Conservation (phyloP, 2,113 vertebrate species). For the Trachemys scripta region DNA sequence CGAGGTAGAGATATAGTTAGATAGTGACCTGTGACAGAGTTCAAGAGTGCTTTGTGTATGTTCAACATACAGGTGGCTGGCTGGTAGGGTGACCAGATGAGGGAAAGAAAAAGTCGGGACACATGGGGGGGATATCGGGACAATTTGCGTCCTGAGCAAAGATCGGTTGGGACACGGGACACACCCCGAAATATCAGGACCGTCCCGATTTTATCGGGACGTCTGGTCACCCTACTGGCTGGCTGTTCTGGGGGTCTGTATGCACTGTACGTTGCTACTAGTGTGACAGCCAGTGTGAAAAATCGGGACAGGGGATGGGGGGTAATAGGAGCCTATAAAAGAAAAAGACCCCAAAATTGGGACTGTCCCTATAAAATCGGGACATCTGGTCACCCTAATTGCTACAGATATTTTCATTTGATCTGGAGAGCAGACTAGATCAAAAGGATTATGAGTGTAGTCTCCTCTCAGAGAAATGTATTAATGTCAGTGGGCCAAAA, state of each 20-base stretch:
- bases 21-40: not conserved
- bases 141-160: too few relatives aligned
- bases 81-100: not conserved
- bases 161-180: too few relatives aligned
- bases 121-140: too few relatives aligned
- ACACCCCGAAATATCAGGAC: too few relatives aligned
- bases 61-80: rapidly evolving
- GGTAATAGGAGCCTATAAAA: too few relatives aligned
- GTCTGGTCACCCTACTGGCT: not conserved
- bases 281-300: too few relatives aligned
- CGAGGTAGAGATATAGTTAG: not conserved
- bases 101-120: too few relatives aligned
- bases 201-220: too few relatives aligned
- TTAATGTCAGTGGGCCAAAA: not conserved
- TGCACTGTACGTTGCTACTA: not conserved
- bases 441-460: not conserved
- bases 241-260: not conserved
- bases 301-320: too few relatives aligned
- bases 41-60: not conserved
- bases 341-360: too few relatives aligned
- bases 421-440: not conserved
- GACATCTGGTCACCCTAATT: too few relatives aligned
- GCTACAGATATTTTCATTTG: rapidly evolving
- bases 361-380: too few relatives aligned
- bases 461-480: not conserved